A percentile compares a stretch with the other conserved stretches of the same genome.
These are phyloP conservation scores for Eidolon helvum DNA, from an alignment of 2,113 vertebrate genomes.

Conservation along the genomic window DNA sequence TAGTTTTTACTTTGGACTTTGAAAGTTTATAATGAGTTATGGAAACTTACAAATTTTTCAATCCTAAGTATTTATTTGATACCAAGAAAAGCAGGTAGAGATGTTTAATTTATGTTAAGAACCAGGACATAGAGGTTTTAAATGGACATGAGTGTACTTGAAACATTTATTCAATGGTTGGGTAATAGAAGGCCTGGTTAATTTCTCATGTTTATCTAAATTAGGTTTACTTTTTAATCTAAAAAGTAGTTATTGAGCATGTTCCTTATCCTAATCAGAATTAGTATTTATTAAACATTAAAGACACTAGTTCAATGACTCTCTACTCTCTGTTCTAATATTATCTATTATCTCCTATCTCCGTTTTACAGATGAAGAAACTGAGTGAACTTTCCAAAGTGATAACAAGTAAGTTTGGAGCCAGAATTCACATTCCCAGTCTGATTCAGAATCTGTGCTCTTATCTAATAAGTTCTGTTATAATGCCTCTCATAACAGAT, in stretches of 20 bases:
- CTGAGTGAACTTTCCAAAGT: neutral
- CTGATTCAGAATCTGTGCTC: neutral
- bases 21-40: neutral
- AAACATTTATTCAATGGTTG: neutral
- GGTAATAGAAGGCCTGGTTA: neutral
- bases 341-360: too few relatives aligned
- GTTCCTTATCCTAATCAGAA: neutral
- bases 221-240: neutral
- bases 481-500: neutral
- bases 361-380: conserved; percentile 17
- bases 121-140: conserved; percentile 12
- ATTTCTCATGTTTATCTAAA: neutral
- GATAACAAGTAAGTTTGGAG: neutral
- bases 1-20: conserved; percentile 8
- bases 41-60: neutral
- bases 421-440: neutral
- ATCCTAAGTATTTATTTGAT: neutral
- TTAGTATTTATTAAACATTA: neutral
- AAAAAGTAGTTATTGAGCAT: neutral
- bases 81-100: neutral
- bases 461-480: neutral
- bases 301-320: neutral
- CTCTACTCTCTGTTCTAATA: neutral
- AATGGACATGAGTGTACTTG: neutral
- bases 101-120: neutral